Percentiles rank a stretch among this genome's conserved stretches.
These are phyloP conservation scores for Ichneumon xanthorius DNA, from an alignment of 2,888 invertebrate species.

Conservation along the genomic window DNA sequence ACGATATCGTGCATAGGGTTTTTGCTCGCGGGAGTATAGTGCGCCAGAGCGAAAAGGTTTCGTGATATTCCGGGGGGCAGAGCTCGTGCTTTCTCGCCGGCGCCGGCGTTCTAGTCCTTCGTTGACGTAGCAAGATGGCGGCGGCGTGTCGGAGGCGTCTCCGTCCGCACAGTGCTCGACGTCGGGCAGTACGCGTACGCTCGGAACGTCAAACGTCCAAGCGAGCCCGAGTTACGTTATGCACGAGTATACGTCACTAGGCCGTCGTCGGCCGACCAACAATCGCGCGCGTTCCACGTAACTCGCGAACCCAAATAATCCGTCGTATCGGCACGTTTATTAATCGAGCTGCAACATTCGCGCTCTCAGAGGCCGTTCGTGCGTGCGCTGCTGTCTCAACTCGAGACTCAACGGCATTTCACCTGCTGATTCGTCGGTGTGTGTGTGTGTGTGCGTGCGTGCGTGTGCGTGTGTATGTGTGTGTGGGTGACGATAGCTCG, in stretches of 20 bases:
- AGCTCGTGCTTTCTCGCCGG: conserved; percentile 67
- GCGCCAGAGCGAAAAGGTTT: conserved; percentile 39
- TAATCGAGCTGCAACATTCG: conserved; percentile 11
- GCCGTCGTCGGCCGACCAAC: background rate
- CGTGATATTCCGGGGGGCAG: conserved; percentile 44
- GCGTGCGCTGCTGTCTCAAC: conserved; percentile 26
- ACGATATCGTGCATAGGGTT: conserved; percentile 3
- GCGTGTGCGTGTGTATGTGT: too few relatives aligned
- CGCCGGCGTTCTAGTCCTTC: conserved; percentile 79
- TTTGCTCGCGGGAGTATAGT: background rate
- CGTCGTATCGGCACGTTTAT: background rate
- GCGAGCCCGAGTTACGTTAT: conserved; percentile 14
- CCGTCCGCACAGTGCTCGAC: conserved; percentile 82
- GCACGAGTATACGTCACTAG: background rate
- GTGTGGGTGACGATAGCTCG: background rate
- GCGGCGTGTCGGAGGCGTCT: conserved; percentile 84
- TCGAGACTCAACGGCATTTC: background rate
- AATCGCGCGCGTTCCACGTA: conserved; percentile 1
- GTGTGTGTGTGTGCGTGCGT: too few relatives aligned
- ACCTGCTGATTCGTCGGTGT: conserved; percentile 27
- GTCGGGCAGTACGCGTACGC: conserved; percentile 82
- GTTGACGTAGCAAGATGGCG: conserved; percentile 83
- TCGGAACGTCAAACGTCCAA: conserved; percentile 74
- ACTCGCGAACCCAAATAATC: background rate
- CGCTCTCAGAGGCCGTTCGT: conserved; percentile 11